These are phyloP conservation scores for Brenthis ino DNA, from an alignment of 2,888 invertebrate species.

Conservation along the genomic window DNA sequence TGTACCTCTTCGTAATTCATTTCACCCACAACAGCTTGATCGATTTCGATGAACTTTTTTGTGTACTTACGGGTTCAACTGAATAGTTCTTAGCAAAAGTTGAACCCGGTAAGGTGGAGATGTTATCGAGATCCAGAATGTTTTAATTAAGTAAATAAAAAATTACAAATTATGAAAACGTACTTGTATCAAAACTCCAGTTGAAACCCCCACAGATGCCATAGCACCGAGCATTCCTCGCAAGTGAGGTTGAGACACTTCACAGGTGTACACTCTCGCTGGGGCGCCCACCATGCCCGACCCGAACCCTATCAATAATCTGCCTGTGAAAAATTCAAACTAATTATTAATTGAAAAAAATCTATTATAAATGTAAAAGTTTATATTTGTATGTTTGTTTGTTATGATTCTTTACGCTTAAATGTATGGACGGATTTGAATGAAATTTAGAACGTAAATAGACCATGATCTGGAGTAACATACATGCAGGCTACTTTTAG, in stretches of 20 bases:
- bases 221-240: constrained; percentile 88
- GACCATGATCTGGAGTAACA: no score
- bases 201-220: constrained; percentile 87
- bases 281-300: constrained; percentile 89
- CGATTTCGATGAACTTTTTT: no score
- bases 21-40: no score
- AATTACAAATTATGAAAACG: constrained; percentile 25
- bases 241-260: constrained; percentile 87
- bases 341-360: neutral
- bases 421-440: no score
- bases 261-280: constrained; percentile 86
- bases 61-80: no score
- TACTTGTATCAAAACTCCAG: constrained; percentile 85
- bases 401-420: no score
- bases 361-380: neutral
- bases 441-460: no score
- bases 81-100: no score
- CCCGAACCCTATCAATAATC: constrained; percentile 86
- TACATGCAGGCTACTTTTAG: no score
- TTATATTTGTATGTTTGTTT: no score
- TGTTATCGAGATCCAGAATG: neutral
- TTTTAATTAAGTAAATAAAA: neutral
- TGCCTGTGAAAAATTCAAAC: constrained; percentile 52
- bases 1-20: no score
- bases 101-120: neutral